phyloP scores from a whole-genome alignment of 2,888 invertebrate genomes.

The Megalurothrips usitatus region DNA sequence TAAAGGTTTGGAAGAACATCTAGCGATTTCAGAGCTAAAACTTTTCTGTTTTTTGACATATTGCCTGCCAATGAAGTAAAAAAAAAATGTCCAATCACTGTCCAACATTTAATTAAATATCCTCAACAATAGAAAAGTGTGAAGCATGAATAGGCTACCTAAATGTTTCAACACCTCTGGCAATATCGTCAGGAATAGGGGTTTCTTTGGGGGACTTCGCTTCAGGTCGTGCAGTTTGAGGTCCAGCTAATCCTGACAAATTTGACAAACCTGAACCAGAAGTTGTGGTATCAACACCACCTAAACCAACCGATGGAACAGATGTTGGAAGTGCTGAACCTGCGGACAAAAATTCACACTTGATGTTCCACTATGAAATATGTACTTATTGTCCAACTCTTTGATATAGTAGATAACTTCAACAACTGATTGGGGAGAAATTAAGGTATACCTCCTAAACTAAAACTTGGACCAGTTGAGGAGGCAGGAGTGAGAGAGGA shows the following conservation, averaged over 20 bases:
- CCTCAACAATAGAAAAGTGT: neutral
- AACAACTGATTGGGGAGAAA: neutral
- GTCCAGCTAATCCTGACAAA: constrained; percentile 26
- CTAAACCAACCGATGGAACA: constrained; percentile 58
- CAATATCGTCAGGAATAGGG: constrained; percentile 70
- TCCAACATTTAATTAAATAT: constrained; percentile 55
- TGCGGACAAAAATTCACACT: constrained; percentile 15
- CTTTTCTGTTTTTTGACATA: constrained; percentile 82
- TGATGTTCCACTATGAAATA: neutral
- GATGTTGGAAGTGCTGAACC: constrained; percentile 35
- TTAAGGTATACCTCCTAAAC: constrained; percentile 30
- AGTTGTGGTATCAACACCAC: constrained; percentile 58
- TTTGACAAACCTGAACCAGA: constrained; percentile 46
- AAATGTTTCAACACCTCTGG: constrained; percentile 38
- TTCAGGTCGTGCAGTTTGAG: constrained; percentile 28
- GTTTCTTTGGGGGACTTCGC: constrained; percentile 46
- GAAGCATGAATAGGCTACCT: neutral
- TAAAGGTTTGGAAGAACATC: constrained; percentile 61
- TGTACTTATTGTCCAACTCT: neutral
- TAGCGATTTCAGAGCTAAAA: constrained; percentile 73
- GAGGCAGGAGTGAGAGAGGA: constrained; percentile 31
- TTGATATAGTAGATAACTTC: neutral
- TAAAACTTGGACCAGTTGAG: constrained; percentile 33
- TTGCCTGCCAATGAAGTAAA: constrained; percentile 47
- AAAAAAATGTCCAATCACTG: constrained; percentile 59